Base-by-base conservation (phyloP, 2,113 vertebrate species). In the Lophura nycthemera region DNA sequence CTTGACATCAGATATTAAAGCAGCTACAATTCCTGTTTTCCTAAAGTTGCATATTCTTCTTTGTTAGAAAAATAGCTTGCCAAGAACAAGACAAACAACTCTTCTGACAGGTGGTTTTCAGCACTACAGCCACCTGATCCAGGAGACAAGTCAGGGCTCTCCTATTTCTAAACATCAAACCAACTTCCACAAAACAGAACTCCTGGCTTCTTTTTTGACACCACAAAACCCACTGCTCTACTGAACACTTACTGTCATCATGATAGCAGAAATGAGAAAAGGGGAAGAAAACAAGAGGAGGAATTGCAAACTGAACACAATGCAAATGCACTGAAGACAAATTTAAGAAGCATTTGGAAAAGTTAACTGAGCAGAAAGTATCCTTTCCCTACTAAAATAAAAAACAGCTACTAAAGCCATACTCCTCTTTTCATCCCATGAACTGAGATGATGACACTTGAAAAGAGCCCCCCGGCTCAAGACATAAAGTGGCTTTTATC, bases 41-140 rank as follows among this genome's bases (percentile, higher is more conserved):
- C 78, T 84, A 16, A 67, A 81, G 70, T 56, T 93, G 64, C n/a
- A 47, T 45, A 86, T 56, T 83, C 27, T 77, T 66, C 64, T 16
- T 14, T 56, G 67, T 79, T 71, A 84, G 34, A 75, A 93, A 54
- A 84, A 52, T 1, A 66, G 20, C 38, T 47, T 7, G 34, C 12
- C 50, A 88, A 72, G 48, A 86, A 86, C 40, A 86, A 93, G 95
- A 72, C 54, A 83, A 64, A 88, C 90, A 43, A 59, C 21, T 89
- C 56, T 61, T 66, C 12, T 86, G 93, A 89, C 94, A 96, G 72
- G 93, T 96, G 88, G 89, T 75, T 95, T 93, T 92, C 69, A 90
- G 83, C 77, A 78, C 69, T 86, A 75, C 21, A 96, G 45, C 36
- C 73, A 95, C 71, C 74, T 73, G 57, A 94, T 72, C 91, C 82